Percentiles rank a stretch among this genome's conserved stretches.
These are phyloP conservation scores for Sinelater perroti DNA, from an alignment of 2,888 invertebrate species.

Conservation along the genomic window DNA sequence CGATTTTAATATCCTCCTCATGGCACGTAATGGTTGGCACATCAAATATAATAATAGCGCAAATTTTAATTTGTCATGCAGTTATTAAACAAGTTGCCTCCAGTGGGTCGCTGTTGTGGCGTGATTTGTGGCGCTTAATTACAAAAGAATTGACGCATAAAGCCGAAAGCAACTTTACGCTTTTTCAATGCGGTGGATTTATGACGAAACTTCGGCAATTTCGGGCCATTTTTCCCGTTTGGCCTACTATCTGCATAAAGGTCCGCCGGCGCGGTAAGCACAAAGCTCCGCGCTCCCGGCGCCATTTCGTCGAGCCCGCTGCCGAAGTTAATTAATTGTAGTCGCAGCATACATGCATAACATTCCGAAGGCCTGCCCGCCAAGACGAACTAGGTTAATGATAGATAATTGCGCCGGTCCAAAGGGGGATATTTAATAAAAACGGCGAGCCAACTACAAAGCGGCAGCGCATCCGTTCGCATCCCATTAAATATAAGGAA, in stretches of 20 bases:
- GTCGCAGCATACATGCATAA: neutral
- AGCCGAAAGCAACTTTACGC: slow-evolving; percentile 31
- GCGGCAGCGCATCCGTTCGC: slow-evolving; percentile 31
- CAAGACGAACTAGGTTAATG: slow-evolving; percentile 22
- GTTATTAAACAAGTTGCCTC: too few relatives aligned
- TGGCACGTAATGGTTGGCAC: too few relatives aligned
- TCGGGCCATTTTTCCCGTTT: slow-evolving; percentile 34
- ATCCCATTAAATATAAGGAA: slow-evolving; percentile 39
- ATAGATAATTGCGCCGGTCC: slow-evolving; percentile 25
- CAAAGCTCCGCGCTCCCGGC: too few relatives aligned
- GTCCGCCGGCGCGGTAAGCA: too few relatives aligned
- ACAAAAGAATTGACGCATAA: slow-evolving; percentile 27
- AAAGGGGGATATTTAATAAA: slow-evolving; percentile 33
- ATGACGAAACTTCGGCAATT: slow-evolving; percentile 36
- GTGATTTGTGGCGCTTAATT: slow-evolving; percentile 25
- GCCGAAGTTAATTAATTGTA: neutral
- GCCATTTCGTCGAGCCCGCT: too few relatives aligned
- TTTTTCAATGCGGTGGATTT: slow-evolving; percentile 35
- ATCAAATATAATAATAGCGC: too few relatives aligned
- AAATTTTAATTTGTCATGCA: too few relatives aligned
- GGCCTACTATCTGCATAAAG: slow-evolving; percentile 29
- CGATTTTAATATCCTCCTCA: too few relatives aligned
- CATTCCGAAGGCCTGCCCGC: neutral
- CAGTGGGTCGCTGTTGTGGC: neutral
- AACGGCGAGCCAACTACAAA: slow-evolving; percentile 32